phyloP scores from a whole-genome alignment of 2,888 invertebrate genomes.

The Melanostoma scalare region DNA sequence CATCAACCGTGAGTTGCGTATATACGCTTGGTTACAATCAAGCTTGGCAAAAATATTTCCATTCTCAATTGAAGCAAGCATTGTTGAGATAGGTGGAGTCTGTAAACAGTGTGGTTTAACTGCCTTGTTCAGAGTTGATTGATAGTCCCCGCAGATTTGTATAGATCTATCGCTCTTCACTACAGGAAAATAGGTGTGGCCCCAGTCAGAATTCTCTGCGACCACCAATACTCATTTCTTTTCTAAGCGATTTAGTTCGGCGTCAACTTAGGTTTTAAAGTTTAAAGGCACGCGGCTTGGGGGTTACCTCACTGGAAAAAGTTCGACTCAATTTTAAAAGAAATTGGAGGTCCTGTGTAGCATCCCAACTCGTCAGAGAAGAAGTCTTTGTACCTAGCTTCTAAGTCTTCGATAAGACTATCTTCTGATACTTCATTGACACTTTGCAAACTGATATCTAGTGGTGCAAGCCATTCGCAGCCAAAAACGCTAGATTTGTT shows the following conservation, averaged over 20 bases:
- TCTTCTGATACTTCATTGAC: neutral
- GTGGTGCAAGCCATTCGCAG: neutral
- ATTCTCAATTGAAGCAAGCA: conserved; percentile 67
- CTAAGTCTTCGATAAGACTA: neutral
- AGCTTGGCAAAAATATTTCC: conserved; percentile 77
- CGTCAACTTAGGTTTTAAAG: conserved; percentile 58
- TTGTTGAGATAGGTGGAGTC: too few species aligned
- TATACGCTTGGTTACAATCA: conserved; percentile 78
- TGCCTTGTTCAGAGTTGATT: conserved; percentile 2
- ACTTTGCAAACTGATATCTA: neutral
- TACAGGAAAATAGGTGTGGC: too few species aligned
- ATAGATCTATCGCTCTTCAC: too few species aligned
- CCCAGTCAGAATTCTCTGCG: conserved; percentile 35
- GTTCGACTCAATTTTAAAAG: conserved; percentile 35
- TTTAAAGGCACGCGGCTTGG: conserved; percentile 51
- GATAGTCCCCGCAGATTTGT: neutral
- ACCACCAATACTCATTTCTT: conserved; percentile 69
- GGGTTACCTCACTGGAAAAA: conserved; percentile 20
- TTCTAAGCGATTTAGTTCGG: conserved; percentile 67
- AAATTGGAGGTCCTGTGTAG: conserved; percentile 13
- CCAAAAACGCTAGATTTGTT: conserved; percentile 35
- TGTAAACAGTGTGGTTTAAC: too few species aligned
- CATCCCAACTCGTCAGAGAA: conserved; percentile 2
- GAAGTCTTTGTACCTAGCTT: neutral
- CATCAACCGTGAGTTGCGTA: conserved; percentile 76